Evolutionary conservation across 2,113 vertebrate species (phyloP).

Genomic region (Tricholaema leucomelas): DNA sequence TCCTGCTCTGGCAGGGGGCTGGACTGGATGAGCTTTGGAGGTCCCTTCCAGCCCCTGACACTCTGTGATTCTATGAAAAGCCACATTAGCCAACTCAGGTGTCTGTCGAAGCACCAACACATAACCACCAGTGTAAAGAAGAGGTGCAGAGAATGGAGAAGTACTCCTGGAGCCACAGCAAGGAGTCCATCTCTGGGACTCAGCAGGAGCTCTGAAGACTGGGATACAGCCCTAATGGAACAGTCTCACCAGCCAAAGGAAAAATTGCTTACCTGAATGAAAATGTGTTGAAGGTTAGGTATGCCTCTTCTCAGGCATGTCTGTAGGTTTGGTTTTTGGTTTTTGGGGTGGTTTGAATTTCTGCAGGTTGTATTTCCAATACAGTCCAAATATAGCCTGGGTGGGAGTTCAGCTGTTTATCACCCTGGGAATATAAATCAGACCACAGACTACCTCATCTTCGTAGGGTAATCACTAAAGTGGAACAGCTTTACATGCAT

Average conservation of each 20-base stretch:
- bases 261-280: not conserved
- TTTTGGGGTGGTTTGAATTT: not conserved
- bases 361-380: not conserved
- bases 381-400: not conserved
- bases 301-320: not conserved
- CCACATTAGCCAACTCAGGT: not conserved
- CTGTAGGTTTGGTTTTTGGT: not conserved
- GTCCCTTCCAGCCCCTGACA: too few relatives aligned
- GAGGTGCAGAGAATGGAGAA: not conserved
- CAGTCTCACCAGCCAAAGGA: not conserved
- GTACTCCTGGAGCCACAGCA: not conserved
- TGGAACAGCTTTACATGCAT: not conserved
- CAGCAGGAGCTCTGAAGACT: not conserved
- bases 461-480: not conserved
- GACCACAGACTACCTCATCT: accelerated
- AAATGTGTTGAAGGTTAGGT: not conserved
- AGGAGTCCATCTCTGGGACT: not conserved
- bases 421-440: not conserved
- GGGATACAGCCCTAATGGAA: accelerated
- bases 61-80: too few relatives aligned
- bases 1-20: too few relatives aligned
- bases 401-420: not conserved
- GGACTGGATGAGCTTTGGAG: too few relatives aligned
- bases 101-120: not conserved
- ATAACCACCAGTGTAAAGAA: not conserved